Base-by-base conservation (phyloP, 2,113 vertebrate genomes). In the Brachionichthys hirsutus region DNA sequence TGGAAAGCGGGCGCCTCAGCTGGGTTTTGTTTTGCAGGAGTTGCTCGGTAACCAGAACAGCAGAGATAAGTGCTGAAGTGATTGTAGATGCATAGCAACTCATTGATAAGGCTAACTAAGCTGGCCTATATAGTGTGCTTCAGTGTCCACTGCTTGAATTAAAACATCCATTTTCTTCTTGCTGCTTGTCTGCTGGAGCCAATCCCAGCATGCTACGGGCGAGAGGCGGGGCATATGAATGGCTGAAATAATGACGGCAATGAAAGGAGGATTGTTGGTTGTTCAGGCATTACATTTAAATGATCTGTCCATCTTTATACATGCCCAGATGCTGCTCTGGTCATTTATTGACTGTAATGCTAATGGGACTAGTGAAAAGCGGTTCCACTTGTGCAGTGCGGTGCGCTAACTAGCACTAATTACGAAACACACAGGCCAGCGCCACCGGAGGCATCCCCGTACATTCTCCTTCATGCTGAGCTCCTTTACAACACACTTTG, bases 31-130 rank as follows among this genome's bases (percentile, higher is more conserved):
- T 86, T 85, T 80, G 24, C 57, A 44, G 61, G 55, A 38, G 87
- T 86, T 88, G 82, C 87, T 65, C 71, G 43, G 88, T 84, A 76
- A 90, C 88, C 51, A 19, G 59, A 70, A 67, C 52, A 59, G 72
- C 58, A 54, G 35, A 65, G 70, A 79, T 82, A 78, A 63, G 62
- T 57, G 51, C 46, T 61, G 8, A 48, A 77, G 56, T 49, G 64
- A 58, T 60, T 69, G 68, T 70, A 54, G 67, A 77, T 71, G 16
- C 59, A 48, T 41, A 68, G 55, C 62, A 71, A 68, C 19, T 72
- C 65, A 12, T 60, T 67, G 79, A 85, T 80, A 67, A 76, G 69
- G 8, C 18, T 35, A 12, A 54, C 62, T 57, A 69, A 50, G 34
- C 15, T 41, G 58, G 70, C 0, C 19, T 44, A n/a, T n/a, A n/a